Conservation (phyloP, 1,140 invertebrate species). For the Agrilus planipennis region DNA sequence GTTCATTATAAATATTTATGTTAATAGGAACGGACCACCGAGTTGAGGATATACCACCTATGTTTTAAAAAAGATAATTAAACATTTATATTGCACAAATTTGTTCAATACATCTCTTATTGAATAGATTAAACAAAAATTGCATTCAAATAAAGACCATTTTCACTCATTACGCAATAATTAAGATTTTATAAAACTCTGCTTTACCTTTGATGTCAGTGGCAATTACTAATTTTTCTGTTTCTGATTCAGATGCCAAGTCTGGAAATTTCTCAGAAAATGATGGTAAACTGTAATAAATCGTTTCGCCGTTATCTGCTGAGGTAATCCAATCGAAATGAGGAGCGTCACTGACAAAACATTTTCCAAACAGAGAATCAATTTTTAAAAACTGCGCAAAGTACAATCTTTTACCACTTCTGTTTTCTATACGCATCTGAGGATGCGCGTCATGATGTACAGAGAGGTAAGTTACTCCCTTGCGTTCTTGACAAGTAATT, state of each 20-base stretch:
- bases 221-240: constrained; percentile 22
- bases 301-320: constrained; percentile 16
- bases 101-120: too few relatives aligned
- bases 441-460: constrained; percentile 46
- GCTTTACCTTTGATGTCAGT: constrained; percentile 18
- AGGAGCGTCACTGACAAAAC: constrained; percentile 22
- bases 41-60: too few relatives aligned
- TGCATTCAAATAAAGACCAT: too few relatives aligned
- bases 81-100: too few relatives aligned
- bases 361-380: constrained; percentile 13
- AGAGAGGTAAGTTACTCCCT: constrained; percentile 44
- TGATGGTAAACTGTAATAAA: constrained; percentile 32
- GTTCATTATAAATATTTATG: constrained; percentile 41
- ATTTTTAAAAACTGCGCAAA: constrained; percentile 21
- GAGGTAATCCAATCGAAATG: constrained; percentile 30
- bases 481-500: constrained; percentile 40
- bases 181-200: constrained; percentile 9
- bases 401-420: constrained; percentile 20
- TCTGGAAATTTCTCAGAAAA: constrained; percentile 32
- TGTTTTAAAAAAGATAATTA: too few relatives aligned
- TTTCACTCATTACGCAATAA: too few relatives aligned
- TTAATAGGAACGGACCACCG: constrained; percentile 38
- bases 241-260: constrained; percentile 17
- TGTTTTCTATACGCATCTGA: constrained; percentile 30
- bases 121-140: too few relatives aligned